These are phyloP conservation scores for Itoplectis maculator DNA, from an alignment of 2,888 invertebrate genomes.

Conservation along the genomic window DNA sequence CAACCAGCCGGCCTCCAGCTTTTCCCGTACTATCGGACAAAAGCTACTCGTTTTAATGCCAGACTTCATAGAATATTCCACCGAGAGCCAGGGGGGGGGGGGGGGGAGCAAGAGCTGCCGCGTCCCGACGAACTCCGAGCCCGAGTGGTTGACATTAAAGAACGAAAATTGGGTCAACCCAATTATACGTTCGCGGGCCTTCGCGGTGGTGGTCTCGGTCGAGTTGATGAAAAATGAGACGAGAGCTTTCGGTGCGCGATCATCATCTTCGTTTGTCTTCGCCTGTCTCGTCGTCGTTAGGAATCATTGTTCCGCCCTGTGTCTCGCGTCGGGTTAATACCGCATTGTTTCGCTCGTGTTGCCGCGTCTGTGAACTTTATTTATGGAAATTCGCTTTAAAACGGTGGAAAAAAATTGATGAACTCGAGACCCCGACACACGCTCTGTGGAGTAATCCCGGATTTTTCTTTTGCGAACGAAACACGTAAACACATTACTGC, in stretches of 20 bases:
- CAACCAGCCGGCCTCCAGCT: conserved; percentile 5
- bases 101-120: too few species aligned
- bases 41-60: conserved; percentile 69
- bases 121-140: conserved; percentile 18
- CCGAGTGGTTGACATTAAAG: conserved; percentile 67
- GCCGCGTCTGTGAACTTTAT: background rate
- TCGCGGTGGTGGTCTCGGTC: conserved; percentile 57
- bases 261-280: conserved; percentile 59
- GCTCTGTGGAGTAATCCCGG: background rate
- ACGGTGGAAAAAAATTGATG: too few species aligned
- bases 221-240: conserved; percentile 38
- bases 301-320: conserved; percentile 59
- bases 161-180: conserved; percentile 73
- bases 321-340: conserved; percentile 19
- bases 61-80: conserved; percentile 70
- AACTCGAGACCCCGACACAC: too few species aligned
- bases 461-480: too few species aligned
- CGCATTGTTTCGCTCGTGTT: background rate
- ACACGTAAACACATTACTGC: too few species aligned
- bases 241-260: conserved; percentile 54
- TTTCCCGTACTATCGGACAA: conserved; percentile 26
- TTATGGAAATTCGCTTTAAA: conserved; percentile 1
- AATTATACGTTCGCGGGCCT: conserved; percentile 71
- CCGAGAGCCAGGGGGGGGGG: conserved; percentile 42
- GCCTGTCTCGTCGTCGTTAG: conserved; percentile 51